Evolutionary conservation across 2,113 vertebrate species (phyloP).

Genomic region (Cyanistes caeruleus): DNA sequence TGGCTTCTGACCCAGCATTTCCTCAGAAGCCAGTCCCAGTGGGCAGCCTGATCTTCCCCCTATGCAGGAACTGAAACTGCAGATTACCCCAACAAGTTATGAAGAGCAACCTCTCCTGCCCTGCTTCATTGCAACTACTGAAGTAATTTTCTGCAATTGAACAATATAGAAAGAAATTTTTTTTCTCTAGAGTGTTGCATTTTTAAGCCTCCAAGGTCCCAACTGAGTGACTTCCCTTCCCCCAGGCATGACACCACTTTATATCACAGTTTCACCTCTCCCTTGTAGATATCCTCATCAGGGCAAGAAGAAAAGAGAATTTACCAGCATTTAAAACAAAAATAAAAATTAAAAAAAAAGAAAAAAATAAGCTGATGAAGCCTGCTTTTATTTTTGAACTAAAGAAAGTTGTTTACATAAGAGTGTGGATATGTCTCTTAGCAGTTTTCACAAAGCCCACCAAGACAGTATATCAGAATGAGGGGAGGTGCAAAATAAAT

Average conservation of each 20-base stretch:
- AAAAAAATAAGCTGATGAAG: neutral
- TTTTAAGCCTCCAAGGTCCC: neutral
- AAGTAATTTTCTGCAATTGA: neutral
- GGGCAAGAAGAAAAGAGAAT: neutral
- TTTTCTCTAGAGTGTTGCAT: neutral
- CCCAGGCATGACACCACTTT: neutral
- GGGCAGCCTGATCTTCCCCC: neutral
- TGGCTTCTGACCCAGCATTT: neutral
- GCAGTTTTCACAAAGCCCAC: neutral
- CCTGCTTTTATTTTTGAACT: neutral
- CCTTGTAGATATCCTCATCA: neutral
- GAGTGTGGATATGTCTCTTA: neutral
- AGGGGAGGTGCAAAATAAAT: neutral
- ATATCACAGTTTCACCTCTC: neutral
- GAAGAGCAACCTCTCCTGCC: neutral
- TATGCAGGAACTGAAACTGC: neutral
- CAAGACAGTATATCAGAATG: neutral
- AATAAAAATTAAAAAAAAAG: neutral
- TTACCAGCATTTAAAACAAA: neutral
- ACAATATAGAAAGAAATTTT: neutral
- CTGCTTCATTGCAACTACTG: neutral
- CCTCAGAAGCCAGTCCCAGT: neutral
- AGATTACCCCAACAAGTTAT: neutral
- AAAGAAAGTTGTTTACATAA: neutral
- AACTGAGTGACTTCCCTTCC: neutral